A percentile compares a stretch with the other conserved stretches of the same genome.
These are phyloP conservation scores for Diacarnus erythraeanus DNA, from an alignment of 37 sponge, comb jelly and placozoan genomes.

Conservation along the genomic window DNA sequence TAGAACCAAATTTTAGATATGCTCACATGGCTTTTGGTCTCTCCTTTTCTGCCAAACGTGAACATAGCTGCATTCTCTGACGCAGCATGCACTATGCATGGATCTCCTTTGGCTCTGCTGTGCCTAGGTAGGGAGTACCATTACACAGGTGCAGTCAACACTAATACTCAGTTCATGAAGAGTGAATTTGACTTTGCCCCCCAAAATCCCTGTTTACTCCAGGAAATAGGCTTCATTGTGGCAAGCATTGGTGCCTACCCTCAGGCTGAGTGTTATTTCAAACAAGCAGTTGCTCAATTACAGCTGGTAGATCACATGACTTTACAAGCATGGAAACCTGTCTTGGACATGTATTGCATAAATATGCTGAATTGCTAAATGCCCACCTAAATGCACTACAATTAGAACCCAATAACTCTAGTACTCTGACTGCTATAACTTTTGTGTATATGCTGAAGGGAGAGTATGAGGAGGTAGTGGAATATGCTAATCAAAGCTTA, in stretches of 20 bases:
- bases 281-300: constrained; percentile 35
- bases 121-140: constrained; percentile 83
- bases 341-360: constrained; percentile 75
- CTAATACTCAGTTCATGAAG: constrained; percentile 56
- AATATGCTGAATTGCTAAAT: constrained; percentile 51
- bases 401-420: constrained; percentile 43
- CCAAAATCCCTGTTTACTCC: constrained; percentile 58
- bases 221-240: constrained; percentile 69
- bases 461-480: constrained; percentile 40
- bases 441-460: constrained; percentile 63
- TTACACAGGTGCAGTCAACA: constrained; percentile 45
- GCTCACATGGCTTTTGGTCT: constrained; percentile 77
- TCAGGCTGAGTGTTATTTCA: constrained; percentile 56
- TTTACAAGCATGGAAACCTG: constrained; percentile 65
- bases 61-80: constrained; percentile 77
- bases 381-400: constrained; percentile 54
- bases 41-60: constrained; percentile 70
- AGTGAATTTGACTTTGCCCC: constrained; percentile 62
- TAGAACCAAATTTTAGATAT: constrained; percentile 57
- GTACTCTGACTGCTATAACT: constrained; percentile 70
- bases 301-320: constrained; percentile 49
- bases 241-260: constrained; percentile 23
- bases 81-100: constrained; percentile 74
- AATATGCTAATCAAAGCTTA: constrained; percentile 50
- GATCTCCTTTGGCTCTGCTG: constrained; percentile 71